Evolutionary conservation across 2,797 vertebrate species (phyloP), one percentile per base, ranked within the genome.

Genomic region (Coregonus ussuriensis): DNA sequence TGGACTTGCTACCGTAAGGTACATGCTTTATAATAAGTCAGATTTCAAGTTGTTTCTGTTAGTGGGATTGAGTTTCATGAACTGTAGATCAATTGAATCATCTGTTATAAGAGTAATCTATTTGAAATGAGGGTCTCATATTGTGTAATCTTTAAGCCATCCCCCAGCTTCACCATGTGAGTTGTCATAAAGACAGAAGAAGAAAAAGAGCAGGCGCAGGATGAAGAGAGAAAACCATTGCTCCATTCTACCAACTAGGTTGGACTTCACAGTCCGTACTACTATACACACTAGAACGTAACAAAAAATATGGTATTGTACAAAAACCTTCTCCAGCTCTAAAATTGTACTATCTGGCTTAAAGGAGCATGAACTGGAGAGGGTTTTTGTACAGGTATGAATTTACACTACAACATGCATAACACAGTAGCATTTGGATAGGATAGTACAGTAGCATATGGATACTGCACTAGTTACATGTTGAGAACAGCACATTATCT

Each of bases 1-100:
- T 21, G 75, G 66, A 71, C 35, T 82, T 6, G 74, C 77, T 59
- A 56, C 78, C 33, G 21, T 82, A 13, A 79, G 81, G 78, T 79
- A 37, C 53, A 3, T 73, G 76, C 53, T 37, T 65, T 51, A 68
- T 16, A 41, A 66, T 13, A 25, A 25, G 25, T 56, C 53, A 56
- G 53, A 56, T 56, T 56, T 18, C 53, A 56, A 18, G 16, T 3
- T 14, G 4, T 56, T 56, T 56, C 4, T 16, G 53, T 53, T 25
- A 25, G 15, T 53, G 15, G 11, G 47, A 53, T 14, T 15, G 1
- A 53, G 13, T 14, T 53, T 53, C 13, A 56, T 51, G 47, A 51
- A 51, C 47, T 51, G 47, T 51, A 51, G 9, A 53, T 13, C 51
- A 53, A 53, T 53, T 53, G 11, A 13, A 53, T 14, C 3, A 13